phyloP scores from a whole-genome alignment of 1,140 invertebrate genomes.

The Temnothorax curvispinosus region DNA sequence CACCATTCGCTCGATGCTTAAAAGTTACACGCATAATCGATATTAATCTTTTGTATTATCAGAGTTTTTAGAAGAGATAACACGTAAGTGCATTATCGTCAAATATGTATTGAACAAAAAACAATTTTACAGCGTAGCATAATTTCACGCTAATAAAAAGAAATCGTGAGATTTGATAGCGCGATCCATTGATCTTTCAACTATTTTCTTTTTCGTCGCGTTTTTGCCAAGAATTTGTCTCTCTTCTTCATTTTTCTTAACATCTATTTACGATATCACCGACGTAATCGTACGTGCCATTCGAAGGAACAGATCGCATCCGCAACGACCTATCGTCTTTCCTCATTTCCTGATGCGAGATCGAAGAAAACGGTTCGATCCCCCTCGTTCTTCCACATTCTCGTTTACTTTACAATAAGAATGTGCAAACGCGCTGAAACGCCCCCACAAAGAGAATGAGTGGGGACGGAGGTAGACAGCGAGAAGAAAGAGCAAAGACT shows the following conservation, averaged over 20 bases:
- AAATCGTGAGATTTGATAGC: not conserved
- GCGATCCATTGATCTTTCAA: not conserved
- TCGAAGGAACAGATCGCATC: conserved; percentile 26
- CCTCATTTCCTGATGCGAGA: conserved; percentile 6
- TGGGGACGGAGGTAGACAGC: not conserved
- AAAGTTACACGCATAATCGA: not conserved
- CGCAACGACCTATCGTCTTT: conserved; percentile 15
- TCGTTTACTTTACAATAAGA: conserved; percentile 31
- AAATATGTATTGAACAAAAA: not conserved
- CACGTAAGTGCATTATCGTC: not conserved
- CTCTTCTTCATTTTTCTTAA: not conserved
- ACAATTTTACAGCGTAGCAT: not conserved
- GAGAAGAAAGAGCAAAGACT: conserved; percentile 32
- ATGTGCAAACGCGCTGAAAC: conserved; percentile 24
- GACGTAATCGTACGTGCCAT: not conserved
- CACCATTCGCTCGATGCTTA: not conserved
- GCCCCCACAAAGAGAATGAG: conserved; percentile 11
- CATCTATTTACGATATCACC: conserved; percentile 18
- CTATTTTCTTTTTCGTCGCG: not conserved
- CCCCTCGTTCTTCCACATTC: not conserved
- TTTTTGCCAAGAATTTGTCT: not conserved
- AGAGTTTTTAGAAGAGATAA: not conserved
- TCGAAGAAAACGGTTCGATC: not conserved
- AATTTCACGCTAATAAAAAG: not conserved
- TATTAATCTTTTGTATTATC: not conserved